Percentiles rank a stretch among this genome's conserved stretches.
Conservation (phyloP, 2,888 invertebrate species). For the Cephus runcator region DNA sequence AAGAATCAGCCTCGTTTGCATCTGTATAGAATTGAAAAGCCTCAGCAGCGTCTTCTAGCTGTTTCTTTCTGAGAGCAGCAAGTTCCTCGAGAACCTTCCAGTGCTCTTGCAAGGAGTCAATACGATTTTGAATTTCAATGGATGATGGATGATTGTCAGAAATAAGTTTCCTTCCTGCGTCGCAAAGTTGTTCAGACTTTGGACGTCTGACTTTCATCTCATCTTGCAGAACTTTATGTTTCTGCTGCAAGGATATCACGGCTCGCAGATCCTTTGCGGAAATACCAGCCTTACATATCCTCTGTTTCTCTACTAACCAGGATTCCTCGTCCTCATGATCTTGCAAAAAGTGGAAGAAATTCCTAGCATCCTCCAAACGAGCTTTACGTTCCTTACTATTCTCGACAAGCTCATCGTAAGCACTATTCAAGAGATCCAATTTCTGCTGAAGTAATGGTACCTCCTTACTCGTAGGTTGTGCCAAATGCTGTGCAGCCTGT, state of each 20-base stretch:
- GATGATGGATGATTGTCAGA: constrained; percentile 85
- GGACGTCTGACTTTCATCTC: constrained; percentile 85
- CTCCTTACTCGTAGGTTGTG: constrained; percentile 54
- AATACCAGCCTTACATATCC: constrained; percentile 92
- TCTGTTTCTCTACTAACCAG: constrained; percentile 95
- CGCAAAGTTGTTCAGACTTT: constrained; percentile 77
- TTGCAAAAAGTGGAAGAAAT: constrained; percentile 94
- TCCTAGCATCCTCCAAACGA: constrained; percentile 89
- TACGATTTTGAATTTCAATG: constrained; percentile 82
- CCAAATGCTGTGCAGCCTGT: constrained; percentile 65
- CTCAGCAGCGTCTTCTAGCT: constrained; percentile 88
- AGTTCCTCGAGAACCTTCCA: constrained; percentile 92
- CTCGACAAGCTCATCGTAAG: constrained; percentile 79
- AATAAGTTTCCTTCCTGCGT: constrained; percentile 80
- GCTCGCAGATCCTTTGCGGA: constrained; percentile 93
- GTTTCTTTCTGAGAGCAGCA: constrained; percentile 78
- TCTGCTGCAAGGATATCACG: constrained; percentile 89
- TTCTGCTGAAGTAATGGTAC: constrained; percentile 75
- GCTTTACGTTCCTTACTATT: constrained; percentile 82
- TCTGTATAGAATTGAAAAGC: constrained; percentile 98
- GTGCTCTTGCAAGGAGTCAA: constrained; percentile 82
- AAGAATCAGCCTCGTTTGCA: constrained; percentile 97
- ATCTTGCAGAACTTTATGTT: constrained; percentile 89
- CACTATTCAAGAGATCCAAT: constrained; percentile 79
- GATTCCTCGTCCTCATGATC: constrained; percentile 98